Conservation (phyloP, 2,113 vertebrate genomes). For the Clinocottus analis region DNA sequence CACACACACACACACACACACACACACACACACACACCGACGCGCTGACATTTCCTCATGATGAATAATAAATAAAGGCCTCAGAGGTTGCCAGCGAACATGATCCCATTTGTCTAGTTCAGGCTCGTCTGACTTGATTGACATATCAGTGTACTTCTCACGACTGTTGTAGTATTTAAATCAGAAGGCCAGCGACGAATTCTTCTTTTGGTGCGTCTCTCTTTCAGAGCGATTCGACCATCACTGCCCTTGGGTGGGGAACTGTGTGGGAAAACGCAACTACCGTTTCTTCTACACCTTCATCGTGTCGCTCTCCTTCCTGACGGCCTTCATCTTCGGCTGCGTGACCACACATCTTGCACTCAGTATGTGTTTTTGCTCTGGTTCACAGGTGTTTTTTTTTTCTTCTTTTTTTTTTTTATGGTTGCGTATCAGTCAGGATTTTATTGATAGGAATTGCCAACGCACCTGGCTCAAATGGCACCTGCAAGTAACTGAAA, state of each 20-base stretch:
- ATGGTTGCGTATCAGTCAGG: not conserved
- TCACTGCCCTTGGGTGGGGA: constrained; percentile 98
- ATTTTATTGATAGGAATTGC: not conserved
- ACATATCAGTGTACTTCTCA: not conserved
- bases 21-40: constrained; percentile 1
- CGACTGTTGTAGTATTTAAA: not conserved
- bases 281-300: constrained; percentile 97
- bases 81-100: not conserved
- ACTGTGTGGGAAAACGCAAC: constrained; percentile 96
- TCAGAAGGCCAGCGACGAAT: not conserved
- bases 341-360: constrained; percentile 95
- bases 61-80: constrained; percentile 44
- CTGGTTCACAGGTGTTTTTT: not conserved
- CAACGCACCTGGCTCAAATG: not conserved
- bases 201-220: not conserved
- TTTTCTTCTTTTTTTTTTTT: not conserved
- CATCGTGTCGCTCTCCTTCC: constrained; percentile 94
- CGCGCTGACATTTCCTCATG: constrained; percentile 38
- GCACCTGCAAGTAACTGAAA: not conserved
- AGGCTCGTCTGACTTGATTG: not conserved
- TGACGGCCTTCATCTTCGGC: constrained; percentile 95
- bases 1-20: constrained; percentile 7
- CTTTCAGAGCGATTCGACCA: constrained; percentile 93
- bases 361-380: constrained; percentile 84
- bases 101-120: not conserved